Base-by-base conservation (phyloP, 2,113 vertebrate genomes). In the Ondatra zibethicus region DNA sequence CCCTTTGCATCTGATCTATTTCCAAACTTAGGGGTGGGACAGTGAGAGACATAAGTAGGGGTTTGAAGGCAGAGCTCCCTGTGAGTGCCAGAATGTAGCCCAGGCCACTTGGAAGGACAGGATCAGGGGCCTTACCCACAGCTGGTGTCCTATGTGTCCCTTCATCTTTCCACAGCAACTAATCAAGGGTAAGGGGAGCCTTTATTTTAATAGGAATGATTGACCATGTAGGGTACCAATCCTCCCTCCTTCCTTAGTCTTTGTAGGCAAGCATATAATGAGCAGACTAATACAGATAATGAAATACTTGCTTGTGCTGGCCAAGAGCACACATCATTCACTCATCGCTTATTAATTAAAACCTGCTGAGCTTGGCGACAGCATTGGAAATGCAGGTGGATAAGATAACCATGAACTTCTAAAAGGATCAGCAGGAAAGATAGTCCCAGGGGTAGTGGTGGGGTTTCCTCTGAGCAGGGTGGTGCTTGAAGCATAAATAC, bases 291-390 rank as follows among this genome's bases (percentile, higher is more conserved):
- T 50, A 84, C 61, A 42, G 87, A 58, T 66, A 87, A 72, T 23
- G 88, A 91, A 84, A 90, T 84, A 12, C 47, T 88, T 93, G 85
- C 63, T 78, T 58, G 2, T 58, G 70, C 65, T 95, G 96, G 88
- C 88, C 77, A 63, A 92, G 88, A 88, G 73, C 66, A 66, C 88
- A 2, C 4, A 5, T 33, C 45, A 61, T 81, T 97, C 94, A 78
- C 91, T 96, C 94, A 88, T 87, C 85, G 75, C 84, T 87, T 94
- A 78, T 87, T 91, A 92, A 94, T 97, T 95, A 94, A 92, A 95
- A 92, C 65, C 91, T 76, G 19, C 88, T 58, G 77, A 73, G 75
- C 45, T 42, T 94, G 92, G 92, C 39, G 2, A 25, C 31, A 23
- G 1, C 36, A 33, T n/a, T 66, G 85, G 52, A 75, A 39, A 85